Conservation (phyloP, 92 coral and sea anemone genomes). For the Siderastrea radians region DNA sequence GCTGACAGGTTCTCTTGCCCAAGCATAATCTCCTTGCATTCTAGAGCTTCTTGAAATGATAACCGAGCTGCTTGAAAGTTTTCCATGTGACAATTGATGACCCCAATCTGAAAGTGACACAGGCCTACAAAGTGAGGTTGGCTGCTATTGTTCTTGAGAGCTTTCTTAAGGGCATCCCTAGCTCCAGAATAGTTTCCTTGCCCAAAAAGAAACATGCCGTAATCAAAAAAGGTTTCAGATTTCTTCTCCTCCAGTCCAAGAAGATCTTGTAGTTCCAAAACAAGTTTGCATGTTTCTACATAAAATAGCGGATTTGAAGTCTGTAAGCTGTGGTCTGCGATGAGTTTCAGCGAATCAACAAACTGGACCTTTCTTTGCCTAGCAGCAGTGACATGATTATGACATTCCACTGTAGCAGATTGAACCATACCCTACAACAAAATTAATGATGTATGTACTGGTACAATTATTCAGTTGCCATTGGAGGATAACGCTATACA, state of each 20-base stretch:
- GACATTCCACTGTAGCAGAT: conserved; percentile 14
- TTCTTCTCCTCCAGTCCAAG: conserved; percentile 8
- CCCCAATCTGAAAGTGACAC: conserved; percentile 20
- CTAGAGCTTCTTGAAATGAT: conserved; percentile 6
- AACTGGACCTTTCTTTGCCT: conserved; percentile 6
- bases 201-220: conserved; percentile 22
- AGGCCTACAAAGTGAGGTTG: conserved; percentile 18
- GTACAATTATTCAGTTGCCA: neutral
- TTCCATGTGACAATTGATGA: conserved; percentile 18
- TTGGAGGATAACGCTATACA: neutral
- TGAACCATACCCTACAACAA: conserved; percentile 16
- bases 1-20: neutral
- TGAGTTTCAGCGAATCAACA: conserved; percentile 22
- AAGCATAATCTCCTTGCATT: conserved; percentile 5
- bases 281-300: conserved; percentile 15
- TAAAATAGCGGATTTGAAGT: conserved; percentile 31
- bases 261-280: conserved; percentile 6
- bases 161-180: neutral
- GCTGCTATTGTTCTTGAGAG: no score
- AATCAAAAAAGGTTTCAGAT: conserved; percentile 23
- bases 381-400: neutral
- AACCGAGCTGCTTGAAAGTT: conserved; percentile 1
- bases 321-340: conserved; percentile 10
- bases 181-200: conserved; percentile 11
- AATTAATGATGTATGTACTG: neutral